Conservation (phyloP, 23 tunicate species). For the Aplidium turbinatum region DNA sequence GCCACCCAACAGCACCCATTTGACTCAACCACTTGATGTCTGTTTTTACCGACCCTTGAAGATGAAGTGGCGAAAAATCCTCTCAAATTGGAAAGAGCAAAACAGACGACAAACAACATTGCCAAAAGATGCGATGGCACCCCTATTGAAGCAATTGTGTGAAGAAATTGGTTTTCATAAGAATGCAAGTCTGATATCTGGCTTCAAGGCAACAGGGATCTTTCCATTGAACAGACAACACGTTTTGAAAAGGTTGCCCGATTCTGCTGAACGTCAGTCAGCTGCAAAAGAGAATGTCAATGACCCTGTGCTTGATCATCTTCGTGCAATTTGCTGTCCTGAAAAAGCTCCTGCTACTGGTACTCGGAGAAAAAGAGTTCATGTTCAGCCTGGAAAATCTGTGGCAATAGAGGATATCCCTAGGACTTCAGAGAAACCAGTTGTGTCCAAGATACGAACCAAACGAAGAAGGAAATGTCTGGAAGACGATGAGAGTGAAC, state of each 20-base stretch:
- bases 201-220: constrained; percentile 7
- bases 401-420: too few species aligned
- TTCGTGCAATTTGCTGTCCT: too few species aligned
- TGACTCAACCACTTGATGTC: constrained; percentile 27
- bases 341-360: too few species aligned
- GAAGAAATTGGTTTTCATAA: constrained; percentile 15
- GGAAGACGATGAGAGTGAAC: too few species aligned
- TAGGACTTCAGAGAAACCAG: too few species aligned
- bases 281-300: too few species aligned
- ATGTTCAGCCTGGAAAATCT: too few species aligned
- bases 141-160: not conserved
- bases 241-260: not conserved
- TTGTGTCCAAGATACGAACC: too few species aligned
- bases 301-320: too few species aligned
- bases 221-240: constrained; percentile 17
- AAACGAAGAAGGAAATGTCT: too few species aligned
- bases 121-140: not conserved
- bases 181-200: constrained; percentile 8
- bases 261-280: too few species aligned
- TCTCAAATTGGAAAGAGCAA: not conserved
- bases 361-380: too few species aligned
- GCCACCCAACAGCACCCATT: constrained; percentile 10
- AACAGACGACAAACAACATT: not conserved
- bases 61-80: constrained; percentile 2
- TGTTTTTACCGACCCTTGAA: not conserved